A percentile compares a stretch with the other conserved stretches of the same genome.
Conservation (phyloP, 1,140 invertebrate genomes). For the Periplaneta americana region DNA sequence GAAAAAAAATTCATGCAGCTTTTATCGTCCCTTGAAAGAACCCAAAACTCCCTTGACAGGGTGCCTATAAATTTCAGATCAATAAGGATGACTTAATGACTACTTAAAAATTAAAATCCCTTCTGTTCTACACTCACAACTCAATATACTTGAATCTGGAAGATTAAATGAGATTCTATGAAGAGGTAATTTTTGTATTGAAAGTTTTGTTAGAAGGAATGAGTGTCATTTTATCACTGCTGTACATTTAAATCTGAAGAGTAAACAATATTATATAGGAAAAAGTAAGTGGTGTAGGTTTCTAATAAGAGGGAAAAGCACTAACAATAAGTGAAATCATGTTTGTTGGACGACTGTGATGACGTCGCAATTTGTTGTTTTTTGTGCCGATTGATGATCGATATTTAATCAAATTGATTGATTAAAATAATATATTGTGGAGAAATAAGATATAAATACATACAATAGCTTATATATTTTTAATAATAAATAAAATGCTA, state of each 20-base stretch:
- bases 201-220: no score
- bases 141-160: no score
- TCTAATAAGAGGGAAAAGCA: background rate
- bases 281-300: background rate
- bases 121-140: no score
- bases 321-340: background rate
- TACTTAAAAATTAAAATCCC: no score
- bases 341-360: background rate
- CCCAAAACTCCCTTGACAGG: no score
- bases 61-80: no score
- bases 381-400: background rate
- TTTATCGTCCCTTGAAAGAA: no score
- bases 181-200: background rate
- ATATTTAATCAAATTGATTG: background rate
- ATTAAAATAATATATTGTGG: background rate
- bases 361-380: background rate
- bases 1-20: no score
- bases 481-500: conserved; percentile 5
- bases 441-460: background rate
- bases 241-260: background rate
- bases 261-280: background rate
- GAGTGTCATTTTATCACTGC: background rate
- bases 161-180: no score
- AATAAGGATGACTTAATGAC: no score
- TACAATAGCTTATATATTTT: conserved; percentile 3